A percentile compares a stretch with the other conserved stretches of the same genome.
These are phyloP conservation scores for Cochlearius cochlearius DNA, from an alignment of 2,113 vertebrate species.

Conservation along the genomic window DNA sequence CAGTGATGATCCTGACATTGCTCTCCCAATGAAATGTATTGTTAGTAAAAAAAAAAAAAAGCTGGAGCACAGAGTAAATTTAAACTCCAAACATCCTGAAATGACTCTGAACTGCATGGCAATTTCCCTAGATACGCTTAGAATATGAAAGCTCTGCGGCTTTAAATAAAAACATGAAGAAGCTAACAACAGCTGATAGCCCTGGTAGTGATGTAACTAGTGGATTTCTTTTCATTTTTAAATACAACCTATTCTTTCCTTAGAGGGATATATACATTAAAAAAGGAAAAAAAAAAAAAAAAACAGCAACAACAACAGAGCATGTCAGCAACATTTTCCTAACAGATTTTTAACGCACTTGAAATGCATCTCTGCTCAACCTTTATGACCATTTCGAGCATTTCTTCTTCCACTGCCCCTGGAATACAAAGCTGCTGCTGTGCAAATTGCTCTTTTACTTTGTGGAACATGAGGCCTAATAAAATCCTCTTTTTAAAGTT, in stretches of 20 bases:
- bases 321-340: neutral
- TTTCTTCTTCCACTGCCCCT: neutral
- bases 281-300: neutral
- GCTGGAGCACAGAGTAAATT: neutral
- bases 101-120: neutral
- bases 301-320: neutral
- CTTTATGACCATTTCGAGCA: neutral
- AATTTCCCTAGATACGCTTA: neutral
- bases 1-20: neutral
- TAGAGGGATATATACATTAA: neutral
- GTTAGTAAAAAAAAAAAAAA: neutral
- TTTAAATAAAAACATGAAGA: neutral
- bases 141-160: neutral
- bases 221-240: neutral
- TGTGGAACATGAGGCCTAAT: neutral
- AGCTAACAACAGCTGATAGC: neutral
- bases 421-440: neutral
- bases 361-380: neutral
- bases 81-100: neutral
- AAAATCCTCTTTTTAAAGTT: neutral
- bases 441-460: neutral
- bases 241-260: neutral
- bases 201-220: neutral
- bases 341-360: neutral
- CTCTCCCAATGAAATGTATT: neutral